Evolutionary conservation across 2,888 invertebrate species (phyloP).

Genomic region (Atethmia centrago): DNA sequence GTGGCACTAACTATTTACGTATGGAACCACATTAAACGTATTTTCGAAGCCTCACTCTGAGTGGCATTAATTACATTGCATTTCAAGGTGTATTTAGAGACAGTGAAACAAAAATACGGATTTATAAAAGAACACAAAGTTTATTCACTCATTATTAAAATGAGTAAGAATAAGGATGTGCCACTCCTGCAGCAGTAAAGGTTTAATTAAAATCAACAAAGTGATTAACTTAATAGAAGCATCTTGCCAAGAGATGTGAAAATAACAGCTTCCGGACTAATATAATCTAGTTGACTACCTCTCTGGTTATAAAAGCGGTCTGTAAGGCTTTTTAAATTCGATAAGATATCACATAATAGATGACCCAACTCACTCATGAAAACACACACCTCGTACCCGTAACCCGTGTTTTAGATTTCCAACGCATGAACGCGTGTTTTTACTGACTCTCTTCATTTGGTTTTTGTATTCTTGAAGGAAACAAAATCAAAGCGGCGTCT

Average conservation of each 20-base stretch:
- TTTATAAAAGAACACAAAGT: not conserved
- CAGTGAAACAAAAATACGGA: not conserved
- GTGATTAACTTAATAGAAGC: slow-evolving; percentile 13
- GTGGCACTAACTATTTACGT: too few relatives aligned
- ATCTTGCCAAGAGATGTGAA: not conserved
- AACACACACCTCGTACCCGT: not conserved
- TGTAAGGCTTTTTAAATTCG: not conserved
- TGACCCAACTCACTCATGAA: not conserved
- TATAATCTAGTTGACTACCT: not conserved
- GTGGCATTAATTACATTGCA: not conserved
- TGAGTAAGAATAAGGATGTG: not conserved
- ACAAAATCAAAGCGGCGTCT: not conserved
- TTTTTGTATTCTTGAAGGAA: not conserved
- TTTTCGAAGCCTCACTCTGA: not conserved
- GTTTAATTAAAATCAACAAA: slow-evolving; percentile 23
- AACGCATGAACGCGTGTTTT: slow-evolving; percentile 8
- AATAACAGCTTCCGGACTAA: not conserved
- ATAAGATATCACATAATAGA: not conserved
- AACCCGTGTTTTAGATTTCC: not conserved
- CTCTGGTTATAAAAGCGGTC: not conserved
- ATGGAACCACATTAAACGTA: not conserved
- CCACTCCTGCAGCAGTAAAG: not conserved
- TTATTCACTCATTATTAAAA: not conserved
- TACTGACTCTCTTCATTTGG: not conserved
- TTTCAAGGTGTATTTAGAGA: not conserved